Base-by-base conservation (phyloP, 2,888 invertebrate genomes). In the Seira ritae region DNA sequence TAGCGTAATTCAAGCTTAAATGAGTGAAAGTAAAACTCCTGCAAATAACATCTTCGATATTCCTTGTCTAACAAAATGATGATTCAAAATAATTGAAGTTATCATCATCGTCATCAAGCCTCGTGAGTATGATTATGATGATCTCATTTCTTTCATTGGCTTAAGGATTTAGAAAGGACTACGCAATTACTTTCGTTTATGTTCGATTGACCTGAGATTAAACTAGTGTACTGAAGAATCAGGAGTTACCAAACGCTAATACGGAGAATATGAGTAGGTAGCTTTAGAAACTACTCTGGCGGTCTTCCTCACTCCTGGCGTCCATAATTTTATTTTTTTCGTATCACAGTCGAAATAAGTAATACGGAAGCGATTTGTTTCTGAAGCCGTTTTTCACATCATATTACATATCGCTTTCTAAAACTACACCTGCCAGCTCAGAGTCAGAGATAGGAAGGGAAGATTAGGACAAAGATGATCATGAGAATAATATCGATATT, bases 11-110 rank as follows among this genome's bases (percentile, higher is more conserved):
- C 31, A 31, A n/a, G n/a, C 31, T 31, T 31, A 31, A 31, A 31
- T 31, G 31, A 31, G 31, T 31, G 31, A 31, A 31, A 31, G 31
- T 31, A 31, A n/a, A n/a, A n/a, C n/a, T n/a, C n/a, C n/a, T n/a
- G n/a, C n/a, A n/a, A n/a, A n/a, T 31, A 31, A 4, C 31, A 31
- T 31, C 31, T 31, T 31, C 8, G 31, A 8, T 8, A 4, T 4
- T 2, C 31, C 31, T 31, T 31, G 8, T 8, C 8, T 31, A 31
- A 31, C 2, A 31, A 31, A 31, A 31, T 31, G 31, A 68, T 82
- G 68, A 66, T 77, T 78, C 8, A 42, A 66, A 75, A 79, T 84
- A 84, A 79, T 83, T 83, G 83, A 83, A 84, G 78, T 79, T 84
- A 84, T 84, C 79, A 79, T 62, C 66, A 70, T 79, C 78, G 83